Evolutionary conservation across 2,888 invertebrate species (phyloP), one percentile per base, ranked within the genome.

Genomic region (Hirtodrosophila trivittata): DNA sequence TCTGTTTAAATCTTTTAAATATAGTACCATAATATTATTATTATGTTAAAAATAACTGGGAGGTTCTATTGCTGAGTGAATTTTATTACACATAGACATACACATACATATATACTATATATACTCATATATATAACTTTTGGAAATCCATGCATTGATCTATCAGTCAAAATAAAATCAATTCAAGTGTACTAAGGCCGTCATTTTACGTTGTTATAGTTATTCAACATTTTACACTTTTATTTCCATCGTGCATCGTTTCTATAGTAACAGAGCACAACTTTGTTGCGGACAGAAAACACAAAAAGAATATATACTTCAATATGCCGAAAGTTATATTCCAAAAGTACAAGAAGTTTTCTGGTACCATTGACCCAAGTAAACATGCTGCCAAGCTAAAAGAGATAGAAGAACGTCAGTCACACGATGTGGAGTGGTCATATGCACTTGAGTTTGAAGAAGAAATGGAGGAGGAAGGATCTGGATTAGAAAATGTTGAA

Each of bases 301-400:
- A 64, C 16, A 46, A 59, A 59, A 45, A 21, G 4, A 12, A 35
- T 9, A 37, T 8, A 13, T 39, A 12, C 25, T 8, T 37, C 33
- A 77, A 38, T 0, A 82, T 82, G 82, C 51, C 83, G 28, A 83
- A 66, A 51, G 30, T 51, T 9, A 0, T 42, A 4, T 76, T 68
- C n/a, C 51, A 65, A n/a, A 82, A 73, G 33, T 55, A 70, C 32
- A 70, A 78, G 38, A 72, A 68, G 58, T 33, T 46, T 5, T 4
- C 18, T 0, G 6, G n/a, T 4, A 13, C 8, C 5, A 73, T 83
- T 28, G 81, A 86, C 46, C 51, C 73, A 1, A 46, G 9, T 26
- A 80, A 59, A 45, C 68, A 87, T 54, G 65, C 62, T 0, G 73
- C 42, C 1, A 75, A 81, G 5, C 52, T 86, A 1, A 85, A 82